Conservation (phyloP, 2,888 invertebrate species). For the Pollenia amentaria region DNA sequence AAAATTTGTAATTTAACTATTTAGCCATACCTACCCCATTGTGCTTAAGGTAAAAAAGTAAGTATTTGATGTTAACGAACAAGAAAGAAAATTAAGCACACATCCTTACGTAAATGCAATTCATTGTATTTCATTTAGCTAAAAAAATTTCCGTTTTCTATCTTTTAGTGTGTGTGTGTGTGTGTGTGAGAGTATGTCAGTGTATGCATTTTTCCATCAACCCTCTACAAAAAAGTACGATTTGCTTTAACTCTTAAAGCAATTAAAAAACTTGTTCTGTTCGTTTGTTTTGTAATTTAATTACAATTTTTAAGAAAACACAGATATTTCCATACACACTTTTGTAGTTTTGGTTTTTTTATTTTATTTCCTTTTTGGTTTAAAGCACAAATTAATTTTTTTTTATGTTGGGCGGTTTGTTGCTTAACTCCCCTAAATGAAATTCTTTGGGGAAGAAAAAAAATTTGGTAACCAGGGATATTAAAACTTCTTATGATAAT, state of each 20-base stretch:
- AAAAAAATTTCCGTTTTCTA: slow-evolving; percentile 3
- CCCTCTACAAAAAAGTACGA: slow-evolving; percentile 45
- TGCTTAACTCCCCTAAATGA: slow-evolving; percentile 22
- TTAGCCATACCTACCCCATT: not conserved
- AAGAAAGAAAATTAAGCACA: slow-evolving; percentile 42
- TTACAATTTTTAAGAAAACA: slow-evolving; percentile 70
- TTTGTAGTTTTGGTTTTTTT: not conserved
- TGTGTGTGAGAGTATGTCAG: not conserved
- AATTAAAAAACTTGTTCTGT: slow-evolving; percentile 72
- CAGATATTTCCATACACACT: slow-evolving; percentile 16
- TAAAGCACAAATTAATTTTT: slow-evolving; percentile 7
- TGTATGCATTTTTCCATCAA: slow-evolving; percentile 5
- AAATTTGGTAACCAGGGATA: slow-evolving; percentile 4
- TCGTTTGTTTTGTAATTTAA: slow-evolving; percentile 73
- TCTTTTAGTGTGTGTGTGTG: not conserved
- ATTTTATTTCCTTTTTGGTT: not conserved
- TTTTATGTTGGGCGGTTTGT: slow-evolving; percentile 30
- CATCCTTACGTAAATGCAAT: slow-evolving; percentile 23
- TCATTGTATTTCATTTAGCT: slow-evolving; percentile 41
- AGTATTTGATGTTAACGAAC: slow-evolving; percentile 32
- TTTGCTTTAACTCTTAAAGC: slow-evolving; percentile 70
- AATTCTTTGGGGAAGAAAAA: slow-evolving; percentile 10
- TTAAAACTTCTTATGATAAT: slow-evolving; percentile 44
- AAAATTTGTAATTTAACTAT: too few relatives aligned
- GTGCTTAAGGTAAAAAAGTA: slow-evolving; percentile 23